These are phyloP conservation scores for Hippocampus comes DNA, from an alignment of 2,113 vertebrate species.

Conservation along the genomic window DNA sequence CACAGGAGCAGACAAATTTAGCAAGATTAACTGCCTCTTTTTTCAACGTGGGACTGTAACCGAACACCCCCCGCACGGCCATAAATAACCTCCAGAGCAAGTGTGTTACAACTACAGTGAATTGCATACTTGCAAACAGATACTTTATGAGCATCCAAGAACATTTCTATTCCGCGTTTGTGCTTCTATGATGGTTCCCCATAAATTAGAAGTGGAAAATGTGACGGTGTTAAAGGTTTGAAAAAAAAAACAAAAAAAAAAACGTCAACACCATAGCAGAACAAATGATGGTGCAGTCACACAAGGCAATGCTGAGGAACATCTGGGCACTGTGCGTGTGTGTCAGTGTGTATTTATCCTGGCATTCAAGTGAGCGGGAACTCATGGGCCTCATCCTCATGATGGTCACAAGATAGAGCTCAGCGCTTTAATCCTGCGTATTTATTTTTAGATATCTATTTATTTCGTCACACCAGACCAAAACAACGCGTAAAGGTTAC, in stretches of 20 bases:
- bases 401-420: slow-evolving; percentile 43
- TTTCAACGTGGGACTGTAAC: neutral
- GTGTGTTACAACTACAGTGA: neutral
- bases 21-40: neutral
- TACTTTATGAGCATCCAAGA: neutral
- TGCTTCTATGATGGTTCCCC: slow-evolving; percentile 11
- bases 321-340: slow-evolving; percentile 52
- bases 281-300: slow-evolving; percentile 45
- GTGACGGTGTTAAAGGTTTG: slow-evolving; percentile 27
- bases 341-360: slow-evolving; percentile 13
- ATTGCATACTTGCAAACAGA: neutral
- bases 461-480: slow-evolving; percentile 34
- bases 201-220: neutral
- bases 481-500: slow-evolving; percentile 65
- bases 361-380: slow-evolving; percentile 9
- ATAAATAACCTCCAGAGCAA: neutral
- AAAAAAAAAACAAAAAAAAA: slow-evolving; percentile 18
- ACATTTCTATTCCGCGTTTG: neutral
- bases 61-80: neutral
- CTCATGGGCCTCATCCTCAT: slow-evolving; percentile 24
- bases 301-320: slow-evolving; percentile 51
- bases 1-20: neutral
- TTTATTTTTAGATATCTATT: slow-evolving; percentile 19
- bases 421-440: slow-evolving; percentile 29
- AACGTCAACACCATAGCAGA: slow-evolving; percentile 50